phyloP scores from a whole-genome alignment of 2,113 vertebrate species.

The Pagrus major region DNA sequence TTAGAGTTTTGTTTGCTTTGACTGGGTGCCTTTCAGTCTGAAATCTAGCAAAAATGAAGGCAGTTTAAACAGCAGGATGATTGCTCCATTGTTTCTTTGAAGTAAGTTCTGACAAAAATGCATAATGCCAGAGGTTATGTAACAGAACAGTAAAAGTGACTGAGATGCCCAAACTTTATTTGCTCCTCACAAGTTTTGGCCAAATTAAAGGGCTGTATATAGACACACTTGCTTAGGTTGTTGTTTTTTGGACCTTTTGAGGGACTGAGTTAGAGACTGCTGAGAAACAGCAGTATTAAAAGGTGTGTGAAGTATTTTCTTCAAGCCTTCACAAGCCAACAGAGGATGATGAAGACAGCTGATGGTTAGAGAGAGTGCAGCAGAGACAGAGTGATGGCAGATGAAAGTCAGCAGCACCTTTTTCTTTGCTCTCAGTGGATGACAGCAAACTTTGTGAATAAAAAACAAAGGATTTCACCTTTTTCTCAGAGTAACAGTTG shows the following conservation, averaged over 20 bases:
- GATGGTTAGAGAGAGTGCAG: constrained; percentile 27
- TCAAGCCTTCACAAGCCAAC: constrained; percentile 13
- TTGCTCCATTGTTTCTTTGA: neutral
- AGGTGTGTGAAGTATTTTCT: constrained; percentile 22
- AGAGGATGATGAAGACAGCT: constrained; percentile 21
- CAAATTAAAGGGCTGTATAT: neutral
- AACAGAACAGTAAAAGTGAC: neutral
- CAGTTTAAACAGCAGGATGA: neutral
- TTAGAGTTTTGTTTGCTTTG: neutral
- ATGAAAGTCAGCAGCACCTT: constrained; percentile 37
- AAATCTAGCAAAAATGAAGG: neutral
- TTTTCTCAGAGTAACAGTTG: neutral
- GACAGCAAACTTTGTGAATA: neutral
- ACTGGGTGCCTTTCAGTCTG: no score
- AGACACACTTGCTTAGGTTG: neutral
- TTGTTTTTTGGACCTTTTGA: neutral
- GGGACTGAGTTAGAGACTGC: constrained; percentile 14
- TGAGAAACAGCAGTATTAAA: neutral
- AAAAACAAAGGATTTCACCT: constrained; percentile 1
- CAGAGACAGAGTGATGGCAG: constrained; percentile 21
- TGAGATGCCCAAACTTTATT: neutral
- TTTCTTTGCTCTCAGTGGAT: constrained; percentile 20
- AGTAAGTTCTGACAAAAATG: neutral
- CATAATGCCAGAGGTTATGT: neutral
- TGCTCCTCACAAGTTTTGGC: neutral